Evolutionary conservation across 2,888 invertebrate species (phyloP).

Genomic region (Tenthredo notha): DNA sequence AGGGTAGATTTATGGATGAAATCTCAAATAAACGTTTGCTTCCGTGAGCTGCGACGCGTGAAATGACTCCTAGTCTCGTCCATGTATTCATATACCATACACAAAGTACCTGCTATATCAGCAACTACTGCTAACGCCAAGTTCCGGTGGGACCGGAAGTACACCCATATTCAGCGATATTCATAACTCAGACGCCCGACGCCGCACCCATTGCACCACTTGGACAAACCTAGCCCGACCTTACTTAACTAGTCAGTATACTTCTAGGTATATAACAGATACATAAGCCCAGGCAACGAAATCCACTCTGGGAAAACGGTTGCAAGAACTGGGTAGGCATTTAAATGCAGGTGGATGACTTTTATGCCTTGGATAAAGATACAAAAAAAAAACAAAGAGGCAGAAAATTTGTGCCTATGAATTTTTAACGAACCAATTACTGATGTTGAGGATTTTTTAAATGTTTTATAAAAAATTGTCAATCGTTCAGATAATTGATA

Average conservation of each 20-base stretch:
- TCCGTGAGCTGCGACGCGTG: slow-evolving; percentile 70
- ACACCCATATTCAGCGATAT: slow-evolving; percentile 54
- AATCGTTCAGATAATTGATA: background rate
- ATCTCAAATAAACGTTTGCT: slow-evolving; percentile 66
- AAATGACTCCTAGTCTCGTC: slow-evolving; percentile 68
- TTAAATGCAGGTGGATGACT: slow-evolving; percentile 34
- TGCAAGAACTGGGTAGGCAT: background rate
- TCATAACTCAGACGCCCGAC: slow-evolving; percentile 52
- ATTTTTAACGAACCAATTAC: background rate
- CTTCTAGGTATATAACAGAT: background rate
- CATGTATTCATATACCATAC: background rate
- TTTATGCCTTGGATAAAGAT: background rate
- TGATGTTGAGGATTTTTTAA: background rate
- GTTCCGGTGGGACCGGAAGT: slow-evolving; percentile 65
- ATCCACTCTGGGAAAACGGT: slow-evolving; percentile 26
- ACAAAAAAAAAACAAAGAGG: background rate
- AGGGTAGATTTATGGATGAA: slow-evolving; percentile 68
- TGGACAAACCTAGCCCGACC: slow-evolving; percentile 19
- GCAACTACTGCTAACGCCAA: slow-evolving; percentile 58
- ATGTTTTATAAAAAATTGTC: background rate
- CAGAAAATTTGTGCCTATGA: background rate
- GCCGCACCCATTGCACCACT: slow-evolving; percentile 42
- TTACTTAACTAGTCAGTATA: slow-evolving; percentile 38
- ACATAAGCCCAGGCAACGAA: background rate
- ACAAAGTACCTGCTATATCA: slow-evolving; percentile 47